A percentile compares a stretch with the other conserved stretches of the same genome.
Evolutionary conservation across 1,140 invertebrate genomes (phyloP).

Genomic region (Ips nitidus): DNA sequence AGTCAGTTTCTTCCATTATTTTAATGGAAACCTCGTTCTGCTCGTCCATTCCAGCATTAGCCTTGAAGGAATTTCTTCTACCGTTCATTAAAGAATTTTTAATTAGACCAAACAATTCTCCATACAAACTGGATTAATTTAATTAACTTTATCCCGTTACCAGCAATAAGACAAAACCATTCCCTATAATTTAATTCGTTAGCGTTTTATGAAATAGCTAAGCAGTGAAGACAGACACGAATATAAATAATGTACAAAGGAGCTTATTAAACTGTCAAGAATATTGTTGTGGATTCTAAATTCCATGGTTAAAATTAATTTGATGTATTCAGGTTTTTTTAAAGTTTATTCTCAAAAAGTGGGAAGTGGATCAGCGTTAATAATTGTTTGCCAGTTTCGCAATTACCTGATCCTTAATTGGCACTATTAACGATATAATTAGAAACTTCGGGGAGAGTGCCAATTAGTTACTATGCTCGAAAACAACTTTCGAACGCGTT

Average conservation of each 20-base stretch:
- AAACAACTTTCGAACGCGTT: too few species aligned
- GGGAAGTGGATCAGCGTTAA: too few species aligned
- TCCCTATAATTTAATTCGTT: conserved; percentile 19
- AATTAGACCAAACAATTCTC: conserved; percentile 26
- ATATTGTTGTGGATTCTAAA: too few species aligned
- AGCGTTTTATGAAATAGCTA: conserved; percentile 24
- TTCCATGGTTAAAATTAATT: too few species aligned
- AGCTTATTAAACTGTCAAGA: conserved; percentile 11
- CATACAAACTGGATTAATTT: conserved; percentile 17
- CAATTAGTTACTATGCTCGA: too few species aligned
- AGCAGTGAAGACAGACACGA: conserved; percentile 15
- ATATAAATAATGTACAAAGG: conserved; percentile 21
- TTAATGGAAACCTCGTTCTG: background rate
- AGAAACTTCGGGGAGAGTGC: too few species aligned
- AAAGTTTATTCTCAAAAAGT: too few species aligned
- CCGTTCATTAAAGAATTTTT: conserved; percentile 13
- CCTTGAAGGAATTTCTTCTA: background rate
- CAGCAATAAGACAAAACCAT: conserved; percentile 19
- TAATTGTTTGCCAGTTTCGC: too few species aligned
- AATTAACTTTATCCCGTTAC: conserved; percentile 15
- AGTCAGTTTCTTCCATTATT: conserved; percentile 12
- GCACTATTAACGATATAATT: too few species aligned
- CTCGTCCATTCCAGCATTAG: conserved; percentile 10
- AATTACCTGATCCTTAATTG: too few species aligned
- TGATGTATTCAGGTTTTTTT: too few species aligned